Percentiles rank a stretch among this genome's conserved stretches.
These are phyloP conservation scores for Phyllopteryx taeniolatus DNA, from an alignment of 2,113 vertebrate genomes.

Conservation along the genomic window DNA sequence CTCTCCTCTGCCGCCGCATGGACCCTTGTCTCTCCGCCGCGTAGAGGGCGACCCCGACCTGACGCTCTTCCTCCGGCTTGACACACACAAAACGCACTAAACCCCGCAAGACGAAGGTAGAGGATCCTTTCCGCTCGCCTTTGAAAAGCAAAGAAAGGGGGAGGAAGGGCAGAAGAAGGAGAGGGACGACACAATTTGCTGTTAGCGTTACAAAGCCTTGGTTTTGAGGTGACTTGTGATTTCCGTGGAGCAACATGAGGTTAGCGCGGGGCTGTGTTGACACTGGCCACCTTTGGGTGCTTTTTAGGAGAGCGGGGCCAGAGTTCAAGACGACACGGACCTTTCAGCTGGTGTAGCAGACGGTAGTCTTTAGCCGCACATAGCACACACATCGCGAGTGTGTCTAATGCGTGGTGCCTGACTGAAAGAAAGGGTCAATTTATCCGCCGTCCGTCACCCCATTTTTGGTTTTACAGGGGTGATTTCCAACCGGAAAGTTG, in stretches of 20 bases:
- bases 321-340: conserved; percentile 55
- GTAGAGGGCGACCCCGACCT: conserved; percentile 84
- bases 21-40: conserved; percentile 74
- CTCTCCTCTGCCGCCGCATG: conserved; percentile 70
- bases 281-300: conserved; percentile 47
- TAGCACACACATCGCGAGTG: conserved; percentile 11
- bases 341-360: conserved; percentile 14
- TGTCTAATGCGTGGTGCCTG: conserved; percentile 43
- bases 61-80: conserved; percentile 61
- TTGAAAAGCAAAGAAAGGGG: conserved; percentile 52
- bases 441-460: conserved; percentile 27
- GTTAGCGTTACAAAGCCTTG: conserved; percentile 78
- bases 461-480: conserved; percentile 22
- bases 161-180: conserved; percentile 9
- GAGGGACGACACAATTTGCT: conserved; percentile 54
- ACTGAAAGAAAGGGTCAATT: conserved; percentile 61
- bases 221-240: conserved; percentile 86
- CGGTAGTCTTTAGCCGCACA: conserved; percentile 36
- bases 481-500: conserved; percentile 50
- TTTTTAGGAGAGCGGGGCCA: conserved; percentile 29
- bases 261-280: conserved; percentile 63
- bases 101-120: conserved; percentile 61
- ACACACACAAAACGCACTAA: conserved; percentile 34
- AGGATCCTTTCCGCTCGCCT: conserved; percentile 73
- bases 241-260: conserved; percentile 73